A percentile compares a stretch with the other conserved stretches of the same genome.
Evolutionary conservation across 2,113 vertebrate species (phyloP).

Genomic region (Megaceryle maxima): DNA sequence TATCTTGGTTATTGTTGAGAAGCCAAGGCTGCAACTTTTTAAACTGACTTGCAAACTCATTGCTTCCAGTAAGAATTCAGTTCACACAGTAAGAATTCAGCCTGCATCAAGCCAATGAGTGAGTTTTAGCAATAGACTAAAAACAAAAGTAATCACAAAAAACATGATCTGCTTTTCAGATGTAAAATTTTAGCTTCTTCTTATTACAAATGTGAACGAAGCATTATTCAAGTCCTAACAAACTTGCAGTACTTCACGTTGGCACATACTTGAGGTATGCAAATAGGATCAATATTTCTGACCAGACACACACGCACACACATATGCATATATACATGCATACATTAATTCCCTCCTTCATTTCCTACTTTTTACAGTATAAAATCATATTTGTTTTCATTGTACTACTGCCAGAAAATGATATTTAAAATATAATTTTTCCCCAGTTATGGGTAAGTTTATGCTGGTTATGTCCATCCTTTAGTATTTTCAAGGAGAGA

Average conservation of each 20-base stretch:
- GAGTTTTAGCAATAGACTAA: neutral
- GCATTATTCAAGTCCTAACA: neutral
- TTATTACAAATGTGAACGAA: neutral
- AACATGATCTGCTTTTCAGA: neutral
- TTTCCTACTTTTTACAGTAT: neutral
- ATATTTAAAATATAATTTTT: neutral
- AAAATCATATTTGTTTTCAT: neutral
- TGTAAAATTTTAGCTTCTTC: fast-evolving
- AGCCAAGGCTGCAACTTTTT: neutral
- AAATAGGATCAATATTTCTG: neutral
- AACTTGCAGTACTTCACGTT: neutral
- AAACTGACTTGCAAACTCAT: fast-evolving
- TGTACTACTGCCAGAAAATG: neutral
- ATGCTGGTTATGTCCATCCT: fast-evolving
- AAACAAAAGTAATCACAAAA: neutral
- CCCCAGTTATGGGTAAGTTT: no score
- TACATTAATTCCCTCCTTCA: neutral
- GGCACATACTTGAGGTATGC: neutral
- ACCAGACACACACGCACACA: fast-evolving
- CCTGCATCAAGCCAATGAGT: fast-evolving
- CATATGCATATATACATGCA: fast-evolving
- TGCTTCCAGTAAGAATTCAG: neutral
- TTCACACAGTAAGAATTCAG: neutral
- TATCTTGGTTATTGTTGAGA: fast-evolving
- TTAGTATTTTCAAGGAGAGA: neutral